Evolutionary conservation across 2,113 vertebrate genomes (phyloP), one percentile per base, ranked within the genome.

Genomic region (Perca fluviatilis): DNA sequence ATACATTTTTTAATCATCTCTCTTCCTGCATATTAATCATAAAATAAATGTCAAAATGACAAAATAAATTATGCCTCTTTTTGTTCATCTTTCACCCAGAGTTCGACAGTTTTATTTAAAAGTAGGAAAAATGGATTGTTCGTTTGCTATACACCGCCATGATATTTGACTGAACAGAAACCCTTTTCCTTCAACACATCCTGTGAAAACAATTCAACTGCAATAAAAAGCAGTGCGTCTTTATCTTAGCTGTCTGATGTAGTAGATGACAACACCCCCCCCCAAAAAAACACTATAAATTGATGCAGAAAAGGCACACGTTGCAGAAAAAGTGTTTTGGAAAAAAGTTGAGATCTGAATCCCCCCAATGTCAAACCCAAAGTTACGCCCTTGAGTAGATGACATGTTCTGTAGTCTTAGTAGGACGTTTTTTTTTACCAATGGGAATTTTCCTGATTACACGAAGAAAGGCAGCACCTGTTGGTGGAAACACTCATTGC

Each of bases 141-240:
- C 76, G 53, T 89, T 86, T 87, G 57, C 67, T 78, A 81, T 66
- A 74, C 77, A 66, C 77, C 8, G n/a, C 53, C 50, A 36, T 6
- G 46, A 86, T 80, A 82, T 91, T 61, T 86, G 79, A 86, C 74
- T 89, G 76, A 87, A 84, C 60, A 68, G 51, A 74, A 72, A 4
- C 54, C 68, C 18, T 65, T 56, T 68, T 81, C 71, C 71, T 79
- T 86, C 73, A 56, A 56, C 43, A 89, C 79, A 63, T 77, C 25
- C 53, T 71, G 76, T 62, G 62, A 77, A 80, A 88, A 86, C 85
- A 85, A 72, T 84, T 86, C 67, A 82, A 54, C 68, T 78, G 43
- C 61, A 74, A 73, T 66, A 23, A 80, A 86, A 73, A 72, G 58
- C 74, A 23, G 60, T 30, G 53, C 67, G 54, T 83, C 43, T 83